These are phyloP conservation scores for Xenopus tropicalis DNA, from an alignment of 2,113 vertebrate genomes.

Conservation along the genomic window DNA sequence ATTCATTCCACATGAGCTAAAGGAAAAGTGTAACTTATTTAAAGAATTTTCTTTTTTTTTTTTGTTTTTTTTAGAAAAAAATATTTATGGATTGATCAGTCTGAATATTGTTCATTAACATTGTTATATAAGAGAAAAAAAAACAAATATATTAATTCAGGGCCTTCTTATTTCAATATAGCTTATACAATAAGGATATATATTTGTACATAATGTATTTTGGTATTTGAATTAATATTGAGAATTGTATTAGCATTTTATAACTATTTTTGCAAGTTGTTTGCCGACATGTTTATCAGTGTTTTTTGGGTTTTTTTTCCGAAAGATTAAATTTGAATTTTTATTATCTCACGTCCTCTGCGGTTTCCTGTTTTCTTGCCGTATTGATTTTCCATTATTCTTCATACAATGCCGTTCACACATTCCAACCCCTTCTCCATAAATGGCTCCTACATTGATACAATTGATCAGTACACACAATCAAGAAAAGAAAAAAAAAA, in stretches of 20 bases:
- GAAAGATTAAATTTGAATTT: slow-evolving; percentile 24
- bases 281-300: slow-evolving; percentile 7
- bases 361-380: slow-evolving; percentile 6
- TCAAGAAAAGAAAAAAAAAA: slow-evolving; percentile 48
- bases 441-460: not conserved
- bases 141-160: slow-evolving; percentile 25
- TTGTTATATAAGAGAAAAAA: not conserved
- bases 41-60: not conserved
- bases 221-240: slow-evolving; percentile 37
- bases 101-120: slow-evolving; percentile 30
- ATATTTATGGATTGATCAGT: slow-evolving; percentile 32
- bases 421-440: too few relatives aligned
- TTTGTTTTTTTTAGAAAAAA: not conserved
- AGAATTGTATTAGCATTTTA: slow-evolving; percentile 40
- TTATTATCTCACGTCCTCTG: slow-evolving; percentile 6
- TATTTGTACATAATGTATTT: slow-evolving; percentile 36
- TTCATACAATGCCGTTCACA: slow-evolving; percentile 13
- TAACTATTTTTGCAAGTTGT: slow-evolving; percentile 37
- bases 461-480: slow-evolving; percentile 26
- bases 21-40: slow-evolving; percentile 38
- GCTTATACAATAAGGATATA: slow-evolving; percentile 11
- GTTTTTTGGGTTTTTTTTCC: slow-evolving; percentile 22
- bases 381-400: slow-evolving; percentile 9
- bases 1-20: slow-evolving; percentile 31
- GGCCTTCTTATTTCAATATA: slow-evolving; percentile 26